Percentiles rank a stretch among this genome's conserved stretches.
phyloP scores from a whole-genome alignment of 1,140 invertebrate species.

The Drosophila athabasca region DNA sequence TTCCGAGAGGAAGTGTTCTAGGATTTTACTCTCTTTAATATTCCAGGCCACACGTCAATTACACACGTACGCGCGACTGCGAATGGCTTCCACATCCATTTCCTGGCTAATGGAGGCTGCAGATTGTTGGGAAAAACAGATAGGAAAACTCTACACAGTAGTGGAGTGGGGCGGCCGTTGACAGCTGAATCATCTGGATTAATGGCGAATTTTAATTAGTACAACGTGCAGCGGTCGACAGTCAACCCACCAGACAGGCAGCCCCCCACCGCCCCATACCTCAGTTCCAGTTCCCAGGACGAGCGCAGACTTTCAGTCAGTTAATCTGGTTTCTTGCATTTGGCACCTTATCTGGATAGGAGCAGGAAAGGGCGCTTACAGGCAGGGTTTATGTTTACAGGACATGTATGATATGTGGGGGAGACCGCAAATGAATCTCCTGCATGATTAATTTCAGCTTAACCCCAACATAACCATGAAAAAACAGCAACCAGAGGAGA shows the following conservation, averaged over 20 bases:
- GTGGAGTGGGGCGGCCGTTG: slow-evolving; percentile 41
- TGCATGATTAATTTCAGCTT: slow-evolving; percentile 71
- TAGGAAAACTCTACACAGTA: background rate
- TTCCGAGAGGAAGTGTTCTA: slow-evolving; percentile 20
- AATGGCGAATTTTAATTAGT: slow-evolving; percentile 83
- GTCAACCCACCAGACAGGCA: slow-evolving; percentile 1
- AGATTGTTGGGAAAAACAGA: slow-evolving; percentile 22
- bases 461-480: slow-evolving; percentile 26
- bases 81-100: slow-evolving; percentile 50
- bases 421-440: slow-evolving; percentile 56
- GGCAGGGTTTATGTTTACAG: slow-evolving; percentile 5
- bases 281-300: too few relatives aligned
- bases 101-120: slow-evolving; percentile 1
- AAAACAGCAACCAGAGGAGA: too few relatives aligned
- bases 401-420: slow-evolving; percentile 6
- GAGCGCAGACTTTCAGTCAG: slow-evolving; percentile 21
- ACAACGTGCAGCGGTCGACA: slow-evolving; percentile 50
- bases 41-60: slow-evolving; percentile 77
- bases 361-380: slow-evolving; percentile 48
- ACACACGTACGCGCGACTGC: slow-evolving; percentile 66
- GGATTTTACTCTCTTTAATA: slow-evolving; percentile 69
- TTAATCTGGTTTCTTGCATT: slow-evolving; percentile 74
- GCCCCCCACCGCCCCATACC: background rate
- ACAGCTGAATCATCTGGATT: slow-evolving; percentile 82
- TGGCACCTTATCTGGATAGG: slow-evolving; percentile 67